These are phyloP conservation scores for Epicauta chinensis DNA, from an alignment of 1,140 invertebrate species.

Conservation along the genomic window DNA sequence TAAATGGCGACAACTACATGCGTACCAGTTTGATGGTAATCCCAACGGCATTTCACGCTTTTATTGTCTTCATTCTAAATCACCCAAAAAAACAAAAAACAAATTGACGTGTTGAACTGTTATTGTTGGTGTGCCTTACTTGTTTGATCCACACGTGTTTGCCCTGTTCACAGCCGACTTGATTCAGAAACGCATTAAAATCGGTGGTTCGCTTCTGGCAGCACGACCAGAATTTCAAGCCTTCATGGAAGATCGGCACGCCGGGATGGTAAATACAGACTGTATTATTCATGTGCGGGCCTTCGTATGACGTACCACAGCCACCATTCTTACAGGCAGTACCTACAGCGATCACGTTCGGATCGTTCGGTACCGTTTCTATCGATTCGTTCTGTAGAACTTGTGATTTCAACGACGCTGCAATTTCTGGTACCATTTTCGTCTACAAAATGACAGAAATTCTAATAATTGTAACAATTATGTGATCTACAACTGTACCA, in stretches of 20 bases:
- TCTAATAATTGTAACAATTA: background rate
- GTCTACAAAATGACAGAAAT: slow-evolving; percentile 24
- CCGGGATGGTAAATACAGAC: slow-evolving; percentile 84
- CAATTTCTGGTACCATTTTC: slow-evolving; percentile 50
- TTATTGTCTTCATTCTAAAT: slow-evolving; percentile 48
- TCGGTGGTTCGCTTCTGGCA: slow-evolving; percentile 91
- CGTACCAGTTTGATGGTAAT: slow-evolving; percentile 87
- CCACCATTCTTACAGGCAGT: slow-evolving; percentile 85
- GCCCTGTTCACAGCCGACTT: slow-evolving; percentile 77
- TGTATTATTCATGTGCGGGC: slow-evolving; percentile 56
- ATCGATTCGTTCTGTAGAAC: slow-evolving; percentile 34
- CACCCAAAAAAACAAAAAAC: too few species aligned
- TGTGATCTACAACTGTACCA: slow-evolving; percentile 35
- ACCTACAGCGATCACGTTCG: slow-evolving; percentile 56
- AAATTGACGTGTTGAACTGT: too few species aligned
- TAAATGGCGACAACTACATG: slow-evolving; percentile 82
- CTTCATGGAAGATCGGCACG: slow-evolving; percentile 93
- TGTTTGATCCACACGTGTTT: slow-evolving; percentile 82
- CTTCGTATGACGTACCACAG: slow-evolving; percentile 69
- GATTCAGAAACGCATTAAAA: slow-evolving; percentile 85
- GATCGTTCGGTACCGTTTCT: slow-evolving; percentile 10
- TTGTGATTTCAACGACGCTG: slow-evolving; percentile 52
- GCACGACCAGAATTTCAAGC: slow-evolving; percentile 97
- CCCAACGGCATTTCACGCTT: slow-evolving; percentile 74
- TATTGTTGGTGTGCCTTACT: too few species aligned